Percentiles rank a stretch among this genome's conserved stretches.
These are phyloP conservation scores for Pholis gunnellus DNA, from an alignment of 2,113 vertebrate species.

Conservation along the genomic window DNA sequence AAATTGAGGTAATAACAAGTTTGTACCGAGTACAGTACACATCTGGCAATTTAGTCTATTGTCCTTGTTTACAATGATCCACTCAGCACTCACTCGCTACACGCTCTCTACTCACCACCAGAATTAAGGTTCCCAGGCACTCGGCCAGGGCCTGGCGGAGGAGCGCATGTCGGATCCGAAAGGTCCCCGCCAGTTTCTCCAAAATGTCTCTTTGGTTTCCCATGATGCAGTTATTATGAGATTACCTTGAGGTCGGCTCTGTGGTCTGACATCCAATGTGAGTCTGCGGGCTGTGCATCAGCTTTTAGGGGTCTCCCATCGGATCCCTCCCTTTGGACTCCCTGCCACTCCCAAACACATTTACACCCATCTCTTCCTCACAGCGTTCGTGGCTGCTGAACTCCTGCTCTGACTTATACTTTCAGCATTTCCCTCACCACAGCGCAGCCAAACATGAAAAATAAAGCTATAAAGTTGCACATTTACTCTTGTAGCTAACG, in stretches of 20 bases:
- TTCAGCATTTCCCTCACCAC: conserved; percentile 12
- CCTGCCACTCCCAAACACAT: conserved; percentile 15
- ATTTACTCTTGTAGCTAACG: not conserved
- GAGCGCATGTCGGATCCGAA: conserved; percentile 84
- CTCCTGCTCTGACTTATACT: not conserved
- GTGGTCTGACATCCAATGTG: not conserved
- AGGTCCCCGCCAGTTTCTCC: conserved; percentile 80
- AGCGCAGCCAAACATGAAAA: not conserved
- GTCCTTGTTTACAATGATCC: not conserved
- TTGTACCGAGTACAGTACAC: not conserved
- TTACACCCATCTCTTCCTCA: conserved; percentile 1
- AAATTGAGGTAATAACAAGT: not conserved
- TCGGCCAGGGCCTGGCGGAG: conserved; percentile 88
- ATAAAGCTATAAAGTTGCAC: conserved; percentile 6
- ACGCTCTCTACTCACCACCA: conserved; percentile 85
- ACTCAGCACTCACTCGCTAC: not conserved
- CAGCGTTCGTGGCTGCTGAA: not conserved
- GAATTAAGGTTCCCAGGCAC: conserved; percentile 88
- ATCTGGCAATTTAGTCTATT: not conserved
- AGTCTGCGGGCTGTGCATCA: conserved; percentile 17
- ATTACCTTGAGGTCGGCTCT: conserved; percentile 14
- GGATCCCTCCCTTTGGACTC: conserved; percentile 9
- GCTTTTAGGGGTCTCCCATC: conserved; percentile 37
- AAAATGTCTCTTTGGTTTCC: conserved; percentile 86
- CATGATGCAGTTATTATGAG: conserved; percentile 71